Evolutionary conservation across 2,113 vertebrate species (phyloP).

Genomic region (Phoxinus phoxinus): DNA sequence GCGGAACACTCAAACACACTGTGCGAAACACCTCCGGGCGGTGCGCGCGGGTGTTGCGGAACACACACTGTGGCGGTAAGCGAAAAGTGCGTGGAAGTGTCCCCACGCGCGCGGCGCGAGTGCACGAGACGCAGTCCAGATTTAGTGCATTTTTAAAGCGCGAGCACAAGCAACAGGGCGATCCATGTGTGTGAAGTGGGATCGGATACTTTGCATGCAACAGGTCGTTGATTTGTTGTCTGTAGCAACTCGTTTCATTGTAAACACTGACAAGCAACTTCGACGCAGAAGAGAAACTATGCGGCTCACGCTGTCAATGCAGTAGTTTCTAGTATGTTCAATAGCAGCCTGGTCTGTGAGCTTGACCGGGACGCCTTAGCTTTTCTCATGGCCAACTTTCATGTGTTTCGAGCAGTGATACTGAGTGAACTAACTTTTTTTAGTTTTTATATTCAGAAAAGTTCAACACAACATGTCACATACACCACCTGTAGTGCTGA

Average conservation of each 20-base stretch:
- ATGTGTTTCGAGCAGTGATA: not conserved
- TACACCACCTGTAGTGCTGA: not conserved
- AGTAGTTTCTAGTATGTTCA: slow-evolving; percentile 2
- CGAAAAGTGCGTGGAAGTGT: slow-evolving; percentile 40
- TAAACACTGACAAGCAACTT: slow-evolving; percentile 13
- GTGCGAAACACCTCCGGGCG: not conserved
- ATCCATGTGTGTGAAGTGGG: not conserved
- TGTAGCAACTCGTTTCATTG: not conserved
- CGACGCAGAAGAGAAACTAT: slow-evolving; percentile 5
- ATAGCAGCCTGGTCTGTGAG: not conserved
- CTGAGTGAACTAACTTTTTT: not conserved
- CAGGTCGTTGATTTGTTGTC: slow-evolving; percentile 31
- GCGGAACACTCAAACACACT: not conserved
- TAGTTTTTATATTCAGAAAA: not conserved
- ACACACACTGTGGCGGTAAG: slow-evolving; percentile 33
- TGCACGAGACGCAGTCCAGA: slow-evolving; percentile 18
- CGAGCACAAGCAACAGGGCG: not conserved
- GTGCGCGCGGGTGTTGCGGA: slow-evolving; percentile 22
- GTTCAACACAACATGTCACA: not conserved
- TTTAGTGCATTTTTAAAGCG: not conserved
- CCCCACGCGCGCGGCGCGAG: slow-evolving; percentile 11
- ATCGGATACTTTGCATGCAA: slow-evolving; percentile 3
- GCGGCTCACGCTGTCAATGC: not conserved
- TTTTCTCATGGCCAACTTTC: not conserved
- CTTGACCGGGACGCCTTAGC: not conserved